phyloP scores from a whole-genome alignment of 1,140 invertebrate species.

The Drosophila kikkawai region DNA sequence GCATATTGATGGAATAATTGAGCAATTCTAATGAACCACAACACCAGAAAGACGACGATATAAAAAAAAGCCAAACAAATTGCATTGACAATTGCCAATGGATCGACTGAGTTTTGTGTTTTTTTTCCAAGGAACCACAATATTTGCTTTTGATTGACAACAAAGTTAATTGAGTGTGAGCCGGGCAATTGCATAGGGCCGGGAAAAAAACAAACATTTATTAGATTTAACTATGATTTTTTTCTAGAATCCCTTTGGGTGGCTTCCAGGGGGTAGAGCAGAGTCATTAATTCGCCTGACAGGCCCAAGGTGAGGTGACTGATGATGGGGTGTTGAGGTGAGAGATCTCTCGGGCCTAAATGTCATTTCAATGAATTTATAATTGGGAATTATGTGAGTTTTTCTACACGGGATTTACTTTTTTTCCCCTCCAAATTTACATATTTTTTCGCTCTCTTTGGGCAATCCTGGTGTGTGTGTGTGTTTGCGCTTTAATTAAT shows the following conservation, averaged over 20 bases:
- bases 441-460: constrained; percentile 54
- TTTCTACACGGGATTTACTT: constrained; percentile 44
- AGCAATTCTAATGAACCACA: constrained; percentile 81
- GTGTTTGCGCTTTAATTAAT: constrained; percentile 70
- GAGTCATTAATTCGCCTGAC: constrained; percentile 62
- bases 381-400: constrained; percentile 77
- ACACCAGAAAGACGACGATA: constrained; percentile 43
- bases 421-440: constrained; percentile 54
- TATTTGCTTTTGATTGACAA: constrained; percentile 83
- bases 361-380: constrained; percentile 85
- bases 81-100: constrained; percentile 38
- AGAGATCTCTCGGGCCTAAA: constrained; percentile 64
- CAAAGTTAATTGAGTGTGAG: constrained; percentile 81
- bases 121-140: constrained; percentile 61
- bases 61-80: constrained; percentile 63
- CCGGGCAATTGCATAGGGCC: constrained; percentile 63
- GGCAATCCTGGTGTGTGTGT: constrained; percentile 40
- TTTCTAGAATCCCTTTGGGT: constrained; percentile 38
- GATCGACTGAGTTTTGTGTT: background rate
- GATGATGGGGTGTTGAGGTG: constrained; percentile 65
- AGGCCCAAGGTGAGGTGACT: constrained; percentile 56
- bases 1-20: constrained; percentile 85
- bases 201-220: constrained; percentile 74
- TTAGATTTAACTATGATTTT: constrained; percentile 74
- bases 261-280: constrained; percentile 27